Base-by-base conservation (phyloP, 1,140 invertebrate species). In the Philopotamus ludificatus region DNA sequence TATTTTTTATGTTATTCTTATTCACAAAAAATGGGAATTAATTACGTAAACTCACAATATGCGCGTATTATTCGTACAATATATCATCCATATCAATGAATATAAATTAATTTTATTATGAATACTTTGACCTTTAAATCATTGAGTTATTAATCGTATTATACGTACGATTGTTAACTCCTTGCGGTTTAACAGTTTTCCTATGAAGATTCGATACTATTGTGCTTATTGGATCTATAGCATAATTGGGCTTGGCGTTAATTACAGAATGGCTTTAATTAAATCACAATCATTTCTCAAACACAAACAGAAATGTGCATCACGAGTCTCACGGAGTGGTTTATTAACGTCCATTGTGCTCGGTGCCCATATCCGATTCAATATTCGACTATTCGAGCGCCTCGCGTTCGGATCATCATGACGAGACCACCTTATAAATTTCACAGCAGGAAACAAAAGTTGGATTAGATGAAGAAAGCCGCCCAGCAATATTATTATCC, bases 391-490 rank as follows among this genome's bases (percentile, higher is more conserved):
- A 20, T 16, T 47, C 4, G 44, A 47, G n/a, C 18, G 18, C 4
- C 34, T 47, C 15, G 44, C 18, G 44, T 15, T 47, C 10, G 4
- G 10, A 34, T 34, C 28, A 34, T 34, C 28, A 34, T 34, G 4
- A 34, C 28, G 28, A 34, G 12, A 12, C 51, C n/a, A 25, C 26
- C 23, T 55, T 25, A 55, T 55, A 55, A 55, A 55, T 55, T 55
- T 55, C 51, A 55, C 51, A 55, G 51, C 51, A 15, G 51, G 51
- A 55, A 55, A 55, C 51, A 55, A 55, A 55, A 34, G 51, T 55
- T 55, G 15, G 47, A 49, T 49, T 21, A 49, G 15, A 49, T 21
- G 20, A 15, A 18, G 20, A 21, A 49, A 49, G 22, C 15, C 47
- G 15, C 15, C 47, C 9, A 45, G 16, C 4, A 45, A 45, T 39